These are phyloP conservation scores for Notodromas monacha DNA, from an alignment of 2,888 invertebrate species.

Conservation along the genomic window DNA sequence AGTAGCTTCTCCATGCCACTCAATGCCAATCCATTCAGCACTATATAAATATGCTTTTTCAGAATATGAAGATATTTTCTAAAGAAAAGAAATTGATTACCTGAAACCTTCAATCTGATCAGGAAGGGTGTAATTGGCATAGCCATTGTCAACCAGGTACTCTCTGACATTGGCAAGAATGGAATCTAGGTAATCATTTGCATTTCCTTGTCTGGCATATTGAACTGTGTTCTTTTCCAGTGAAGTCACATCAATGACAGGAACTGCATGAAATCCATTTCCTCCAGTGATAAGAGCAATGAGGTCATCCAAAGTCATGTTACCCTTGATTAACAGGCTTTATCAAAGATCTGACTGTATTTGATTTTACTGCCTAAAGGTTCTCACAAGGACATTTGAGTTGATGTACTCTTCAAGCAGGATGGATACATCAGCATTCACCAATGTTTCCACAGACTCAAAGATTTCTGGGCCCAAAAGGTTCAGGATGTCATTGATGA, in stretches of 20 bases:
- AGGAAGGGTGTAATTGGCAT: not conserved
- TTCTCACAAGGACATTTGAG: too few species aligned
- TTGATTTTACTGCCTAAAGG: too few species aligned
- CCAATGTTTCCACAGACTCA: not conserved
- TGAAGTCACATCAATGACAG: too few species aligned
- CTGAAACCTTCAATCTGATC: not conserved
- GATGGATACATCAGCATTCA: not conserved
- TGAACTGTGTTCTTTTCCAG: too few species aligned
- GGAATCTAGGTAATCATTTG: not conserved
- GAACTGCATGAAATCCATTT: too few species aligned
- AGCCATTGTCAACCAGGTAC: not conserved
- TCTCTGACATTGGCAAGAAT: not conserved
- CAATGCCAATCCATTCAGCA: not conserved
- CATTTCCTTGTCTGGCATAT: too few species aligned
- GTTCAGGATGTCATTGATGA: not conserved
- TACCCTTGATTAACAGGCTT: too few species aligned
- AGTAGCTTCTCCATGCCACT: constrained; percentile 1
- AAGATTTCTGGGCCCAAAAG: not conserved
- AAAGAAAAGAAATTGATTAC: not conserved
- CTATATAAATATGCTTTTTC: not conserved
- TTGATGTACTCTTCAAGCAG: too few species aligned
- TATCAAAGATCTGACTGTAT: too few species aligned
- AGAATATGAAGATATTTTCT: too few species aligned
- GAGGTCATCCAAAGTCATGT: too few species aligned
- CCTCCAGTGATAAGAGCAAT: too few species aligned